Evolutionary conservation across 2,113 vertebrate genomes (phyloP).

Genomic region (Glaucomys volans): DNA sequence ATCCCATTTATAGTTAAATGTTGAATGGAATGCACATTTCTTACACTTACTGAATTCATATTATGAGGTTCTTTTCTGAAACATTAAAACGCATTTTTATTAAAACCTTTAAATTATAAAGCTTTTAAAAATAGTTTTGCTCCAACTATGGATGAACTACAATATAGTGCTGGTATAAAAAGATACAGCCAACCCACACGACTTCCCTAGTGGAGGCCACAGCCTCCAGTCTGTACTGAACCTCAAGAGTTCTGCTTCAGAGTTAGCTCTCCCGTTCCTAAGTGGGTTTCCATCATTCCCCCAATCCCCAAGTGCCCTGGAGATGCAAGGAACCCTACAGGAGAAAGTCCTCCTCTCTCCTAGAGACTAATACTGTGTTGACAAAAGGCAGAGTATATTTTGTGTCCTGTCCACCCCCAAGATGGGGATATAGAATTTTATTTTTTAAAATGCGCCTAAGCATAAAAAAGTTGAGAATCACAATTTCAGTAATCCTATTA

Average conservation of each 20-base stretch:
- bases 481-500: neutral
- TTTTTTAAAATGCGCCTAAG: neutral
- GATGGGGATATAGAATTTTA: neutral
- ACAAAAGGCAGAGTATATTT: neutral
- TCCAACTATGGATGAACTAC: neutral
- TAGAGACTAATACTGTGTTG: neutral
- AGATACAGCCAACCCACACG: neutral
- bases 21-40: neutral
- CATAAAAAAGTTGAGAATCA: conserved; percentile 22
- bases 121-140: neutral
- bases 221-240: neutral
- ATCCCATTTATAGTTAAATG: neutral
- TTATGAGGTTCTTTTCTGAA: neutral
- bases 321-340: neutral
- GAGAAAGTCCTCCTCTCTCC: neutral
- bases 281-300: neutral
- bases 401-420: neutral
- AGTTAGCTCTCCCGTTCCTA: neutral
- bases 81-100: neutral
- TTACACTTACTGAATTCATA: conserved; percentile 9
- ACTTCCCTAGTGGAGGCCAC: neutral
- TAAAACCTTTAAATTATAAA: neutral
- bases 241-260: neutral
- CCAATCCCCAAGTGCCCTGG: neutral
- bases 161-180: neutral